Conservation (phyloP, 2,888 invertebrate species). For the Geophilus truncorum region DNA sequence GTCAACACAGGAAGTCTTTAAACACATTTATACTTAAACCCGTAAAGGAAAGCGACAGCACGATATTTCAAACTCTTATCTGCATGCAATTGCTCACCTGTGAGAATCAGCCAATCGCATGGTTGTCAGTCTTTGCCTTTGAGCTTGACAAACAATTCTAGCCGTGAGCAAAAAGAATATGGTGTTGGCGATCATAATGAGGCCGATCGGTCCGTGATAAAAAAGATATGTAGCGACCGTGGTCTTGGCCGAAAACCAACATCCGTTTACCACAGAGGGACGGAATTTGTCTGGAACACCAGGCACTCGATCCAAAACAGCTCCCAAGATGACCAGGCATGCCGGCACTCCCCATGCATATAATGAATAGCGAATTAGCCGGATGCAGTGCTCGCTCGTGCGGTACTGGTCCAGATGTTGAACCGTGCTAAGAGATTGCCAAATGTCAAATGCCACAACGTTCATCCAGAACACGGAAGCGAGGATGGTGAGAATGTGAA, state of each 20-base stretch:
- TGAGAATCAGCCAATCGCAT: neutral
- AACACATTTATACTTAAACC: no score
- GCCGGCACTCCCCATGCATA: conserved; percentile 31
- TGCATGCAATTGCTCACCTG: neutral
- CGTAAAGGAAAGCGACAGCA: no score
- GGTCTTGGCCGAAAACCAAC: neutral
- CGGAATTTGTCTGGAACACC: neutral
- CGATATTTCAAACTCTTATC: no score
- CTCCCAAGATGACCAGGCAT: neutral
- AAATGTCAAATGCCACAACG: conserved; percentile 33
- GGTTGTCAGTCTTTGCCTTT: neutral
- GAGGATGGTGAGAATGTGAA: conserved; percentile 29
- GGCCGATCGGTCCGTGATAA: conserved; percentile 17
- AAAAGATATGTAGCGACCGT: neutral
- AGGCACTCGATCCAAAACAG: neutral
- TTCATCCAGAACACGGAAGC: conserved; percentile 33
- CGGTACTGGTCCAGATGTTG: neutral
- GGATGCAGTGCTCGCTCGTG: neutral
- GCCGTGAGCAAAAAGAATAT: conserved; percentile 31
- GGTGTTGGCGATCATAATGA: neutral
- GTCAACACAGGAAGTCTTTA: no score
- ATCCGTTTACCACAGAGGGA: neutral
- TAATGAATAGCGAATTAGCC: neutral
- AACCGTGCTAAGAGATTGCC: conserved; percentile 17
- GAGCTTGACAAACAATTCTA: neutral